A percentile compares a stretch with the other conserved stretches of the same genome.
These are phyloP conservation scores for Phymanthus crucifer DNA, from an alignment of 92 coral and sea anemone genomes.

Conservation along the genomic window DNA sequence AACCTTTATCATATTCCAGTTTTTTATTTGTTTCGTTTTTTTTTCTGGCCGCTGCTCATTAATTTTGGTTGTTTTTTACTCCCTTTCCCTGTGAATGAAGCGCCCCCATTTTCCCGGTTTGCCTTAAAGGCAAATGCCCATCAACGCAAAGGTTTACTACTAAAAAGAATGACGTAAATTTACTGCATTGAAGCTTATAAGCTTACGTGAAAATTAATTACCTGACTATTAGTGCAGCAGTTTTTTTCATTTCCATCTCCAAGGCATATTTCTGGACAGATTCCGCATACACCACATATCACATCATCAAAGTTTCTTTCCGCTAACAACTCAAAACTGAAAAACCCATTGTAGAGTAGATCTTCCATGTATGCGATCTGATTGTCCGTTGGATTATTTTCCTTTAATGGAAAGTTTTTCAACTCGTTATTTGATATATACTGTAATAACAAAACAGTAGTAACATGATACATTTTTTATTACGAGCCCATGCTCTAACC, in stretches of 20 bases:
- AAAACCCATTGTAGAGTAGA: background rate
- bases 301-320: background rate
- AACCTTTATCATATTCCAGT: no score
- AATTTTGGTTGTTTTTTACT: no score
- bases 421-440: background rate
- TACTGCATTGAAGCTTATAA: no score
- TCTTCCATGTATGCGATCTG: background rate
- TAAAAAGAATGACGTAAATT: background rate
- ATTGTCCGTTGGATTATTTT: background rate
- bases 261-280: conserved; percentile 2
- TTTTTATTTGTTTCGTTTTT: no score
- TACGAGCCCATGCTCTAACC: background rate
- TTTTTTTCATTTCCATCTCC: conserved; percentile 15
- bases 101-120: background rate
- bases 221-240: background rate
- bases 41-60: no score
- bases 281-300: background rate
- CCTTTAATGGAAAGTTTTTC: background rate
- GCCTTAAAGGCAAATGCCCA: no score
- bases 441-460: background rate
- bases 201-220: background rate
- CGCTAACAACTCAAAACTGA: background rate
- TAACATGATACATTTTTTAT: background rate
- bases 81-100: no score
- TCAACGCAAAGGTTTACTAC: background rate